Evolutionary conservation across 2,113 vertebrate genomes (phyloP), one percentile per base, ranked within the genome.

Genomic region (Erythrocercus mccallii): DNA sequence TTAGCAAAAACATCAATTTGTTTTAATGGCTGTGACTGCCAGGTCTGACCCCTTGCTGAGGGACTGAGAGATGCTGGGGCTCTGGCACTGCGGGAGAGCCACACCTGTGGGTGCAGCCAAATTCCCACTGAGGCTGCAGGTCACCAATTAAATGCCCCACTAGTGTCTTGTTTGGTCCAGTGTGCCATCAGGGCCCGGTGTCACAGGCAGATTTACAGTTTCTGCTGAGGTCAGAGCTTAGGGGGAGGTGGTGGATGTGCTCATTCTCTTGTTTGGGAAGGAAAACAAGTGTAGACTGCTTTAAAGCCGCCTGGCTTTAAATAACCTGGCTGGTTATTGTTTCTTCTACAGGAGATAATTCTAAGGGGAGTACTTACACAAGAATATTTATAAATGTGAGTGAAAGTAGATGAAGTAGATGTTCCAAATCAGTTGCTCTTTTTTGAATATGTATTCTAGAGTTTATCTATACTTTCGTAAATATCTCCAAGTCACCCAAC

Each of bases 111-210:
- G 21, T 6, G 3, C 80, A 65, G 69, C 50, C 50, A 25, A 65
- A 89, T 86, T 73, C 50, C 42, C 78, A 28, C 40, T 8, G 6
- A 51, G 48, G 54, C 18, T 71, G 25, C 48, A 15, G 3, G 15
- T 50, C n/a, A 37, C 40, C n/a, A 61, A 0, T 3, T 1, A 60
- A 51, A 15, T 27, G 15, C 21, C 45, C 42, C 21, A 5, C 24
- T 18, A 35, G 22, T 2, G 5, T 14, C 45, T 17, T 38, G 24
- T 30, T n/a, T 15, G 17, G n/a, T 3, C 9, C 6, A 1, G 15
- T 2, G 2, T 51, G 42, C 12, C 0, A 0, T 40, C n/a, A 51
- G 21, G 6, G 17, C 27, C 27, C 23, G 20, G 9, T 40, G n/a
- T 31, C 81, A 53, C 22, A 30, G n/a, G 17, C 18, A 30, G 4